Conservation (phyloP, 2,113 vertebrate species). For the Syrmaticus mikado region DNA sequence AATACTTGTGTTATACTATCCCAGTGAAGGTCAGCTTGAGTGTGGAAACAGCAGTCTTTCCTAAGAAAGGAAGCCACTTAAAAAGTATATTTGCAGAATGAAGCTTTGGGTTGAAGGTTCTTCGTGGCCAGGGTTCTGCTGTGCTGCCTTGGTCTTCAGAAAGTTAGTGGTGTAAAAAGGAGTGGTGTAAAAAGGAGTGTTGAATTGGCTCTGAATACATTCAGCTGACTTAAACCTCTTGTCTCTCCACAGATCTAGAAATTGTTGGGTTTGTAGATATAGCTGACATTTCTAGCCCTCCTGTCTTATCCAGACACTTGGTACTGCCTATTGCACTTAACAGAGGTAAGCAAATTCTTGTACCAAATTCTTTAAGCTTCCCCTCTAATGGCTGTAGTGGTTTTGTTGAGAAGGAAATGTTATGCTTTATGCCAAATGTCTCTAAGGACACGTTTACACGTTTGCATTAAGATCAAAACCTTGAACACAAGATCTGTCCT, state of each 20-base stretch:
- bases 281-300: conserved; percentile 96
- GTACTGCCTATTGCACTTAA: conserved; percentile 95
- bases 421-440: background rate
- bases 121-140: background rate
- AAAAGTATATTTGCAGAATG: too few species aligned
- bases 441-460: background rate
- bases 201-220: background rate
- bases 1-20: background rate
- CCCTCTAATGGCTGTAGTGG: background rate
- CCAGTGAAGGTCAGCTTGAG: background rate
- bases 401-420: background rate
- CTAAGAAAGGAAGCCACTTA: too few species aligned
- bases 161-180: background rate
- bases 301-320: conserved; percentile 94
- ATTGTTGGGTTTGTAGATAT: conserved; percentile 98
- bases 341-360: conserved; percentile 85
- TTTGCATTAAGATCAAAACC: background rate
- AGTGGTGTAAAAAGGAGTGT: background rate
- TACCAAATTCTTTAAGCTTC: background rate
- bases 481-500: background rate
- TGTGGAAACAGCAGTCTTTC: too few species aligned
- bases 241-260: conserved; percentile 87
- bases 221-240: background rate
- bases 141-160: background rate
- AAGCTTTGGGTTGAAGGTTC: too few species aligned